Conservation (phyloP, 2,797 vertebrate species). For the Otus scops region DNA sequence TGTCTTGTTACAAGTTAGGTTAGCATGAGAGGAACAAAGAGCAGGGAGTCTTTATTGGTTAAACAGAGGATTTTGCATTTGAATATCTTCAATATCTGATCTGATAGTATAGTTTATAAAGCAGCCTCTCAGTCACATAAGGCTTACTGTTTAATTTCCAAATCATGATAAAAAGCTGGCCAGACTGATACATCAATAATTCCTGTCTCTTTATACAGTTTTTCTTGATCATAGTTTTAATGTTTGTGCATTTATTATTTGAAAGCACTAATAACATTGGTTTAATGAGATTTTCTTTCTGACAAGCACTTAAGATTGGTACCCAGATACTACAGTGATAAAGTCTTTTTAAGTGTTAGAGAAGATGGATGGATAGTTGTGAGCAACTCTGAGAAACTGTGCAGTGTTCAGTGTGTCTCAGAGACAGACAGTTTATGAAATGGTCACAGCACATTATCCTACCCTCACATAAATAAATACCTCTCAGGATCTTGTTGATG, state of each 20-base stretch:
- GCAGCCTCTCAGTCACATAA: not conserved
- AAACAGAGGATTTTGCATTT: slow-evolving; percentile 12
- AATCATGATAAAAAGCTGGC: slow-evolving; percentile 32
- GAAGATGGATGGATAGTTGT: slow-evolving; percentile 2
- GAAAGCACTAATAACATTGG: slow-evolving; percentile 40
- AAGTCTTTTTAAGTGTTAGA: not conserved
- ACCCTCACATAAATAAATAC: not conserved
- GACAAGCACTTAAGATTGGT: slow-evolving; percentile 42
- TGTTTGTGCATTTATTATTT: slow-evolving; percentile 55
- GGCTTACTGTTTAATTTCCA: slow-evolving; percentile 43
- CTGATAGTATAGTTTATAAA: slow-evolving; percentile 13
- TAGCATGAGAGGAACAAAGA: slow-evolving; percentile 30
- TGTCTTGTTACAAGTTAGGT: slow-evolving; percentile 39
- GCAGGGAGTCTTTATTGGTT: slow-evolving; percentile 21
- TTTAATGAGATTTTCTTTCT: slow-evolving; percentile 52
- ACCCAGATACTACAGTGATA: slow-evolving; percentile 4
- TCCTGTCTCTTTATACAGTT: slow-evolving; percentile 13
- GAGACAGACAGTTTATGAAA: not conserved
- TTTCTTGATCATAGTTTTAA: slow-evolving; percentile 43
- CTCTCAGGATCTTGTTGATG: not conserved
- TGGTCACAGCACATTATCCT: not conserved
- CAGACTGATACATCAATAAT: slow-evolving; percentile 3
- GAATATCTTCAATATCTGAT: slow-evolving; percentile 28
- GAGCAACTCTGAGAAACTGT: not conserved
- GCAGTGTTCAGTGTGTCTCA: not conserved